Conservation (phyloP, 2,797 vertebrate genomes). For the Channallabes apus region DNA sequence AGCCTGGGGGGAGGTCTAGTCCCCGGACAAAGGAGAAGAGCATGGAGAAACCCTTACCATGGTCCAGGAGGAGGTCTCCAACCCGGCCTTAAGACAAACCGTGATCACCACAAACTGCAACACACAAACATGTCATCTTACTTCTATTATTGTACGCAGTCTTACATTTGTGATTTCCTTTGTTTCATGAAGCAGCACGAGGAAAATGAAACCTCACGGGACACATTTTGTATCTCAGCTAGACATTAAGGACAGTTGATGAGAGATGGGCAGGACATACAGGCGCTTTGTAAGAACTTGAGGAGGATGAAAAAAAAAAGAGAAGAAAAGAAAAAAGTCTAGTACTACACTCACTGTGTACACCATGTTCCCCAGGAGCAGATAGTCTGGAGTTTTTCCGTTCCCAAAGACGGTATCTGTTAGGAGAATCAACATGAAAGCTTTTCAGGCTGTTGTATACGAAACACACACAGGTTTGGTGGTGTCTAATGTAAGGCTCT, state of each 20-base stretch:
- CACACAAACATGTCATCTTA: conserved; percentile 41
- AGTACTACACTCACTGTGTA: conserved; percentile 87
- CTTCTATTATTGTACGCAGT: not conserved
- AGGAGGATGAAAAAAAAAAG: conserved; percentile 3
- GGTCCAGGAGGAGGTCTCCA: conserved; percentile 98
- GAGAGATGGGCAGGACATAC: conserved; percentile 44
- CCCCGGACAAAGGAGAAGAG: conserved; percentile 20
- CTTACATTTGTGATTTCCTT: not conserved
- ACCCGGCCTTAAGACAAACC: conserved; percentile 96
- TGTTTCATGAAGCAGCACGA: not conserved
- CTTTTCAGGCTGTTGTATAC: conserved; percentile 38
- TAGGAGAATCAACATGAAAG: conserved; percentile 67
- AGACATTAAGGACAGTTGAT: conserved; percentile 27
- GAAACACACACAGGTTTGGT: conserved; percentile 14
- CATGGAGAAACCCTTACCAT: conserved; percentile 78
- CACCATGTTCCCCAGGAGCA: conserved; percentile 97
- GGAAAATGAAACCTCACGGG: not conserved
- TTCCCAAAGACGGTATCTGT: conserved; percentile 91
- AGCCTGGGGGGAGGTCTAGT: not conserved
- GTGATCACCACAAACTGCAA: conserved; percentile 97
- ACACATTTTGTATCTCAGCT: conserved; percentile 19
- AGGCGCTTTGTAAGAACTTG: conserved; percentile 28
- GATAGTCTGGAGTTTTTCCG: conserved; percentile 93
- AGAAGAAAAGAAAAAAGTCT: not conserved
- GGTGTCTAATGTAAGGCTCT: conserved; percentile 51